These are phyloP conservation scores for Marcusenius ussheri DNA, from an alignment of 2,113 vertebrate species.

Conservation along the genomic window DNA sequence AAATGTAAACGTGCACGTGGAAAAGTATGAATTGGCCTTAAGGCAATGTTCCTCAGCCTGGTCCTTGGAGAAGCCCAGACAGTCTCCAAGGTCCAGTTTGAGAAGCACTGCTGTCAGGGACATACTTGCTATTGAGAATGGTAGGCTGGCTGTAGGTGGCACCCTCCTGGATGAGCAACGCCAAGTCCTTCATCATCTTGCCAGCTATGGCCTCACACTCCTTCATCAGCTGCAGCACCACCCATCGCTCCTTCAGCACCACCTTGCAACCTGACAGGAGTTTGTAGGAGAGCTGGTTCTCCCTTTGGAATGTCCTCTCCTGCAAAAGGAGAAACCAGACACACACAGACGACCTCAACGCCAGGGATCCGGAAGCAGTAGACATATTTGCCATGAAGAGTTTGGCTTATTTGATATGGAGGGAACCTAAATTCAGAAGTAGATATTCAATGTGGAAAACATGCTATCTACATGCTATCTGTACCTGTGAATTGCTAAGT, in stretches of 20 bases:
- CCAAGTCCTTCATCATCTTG: slow-evolving; percentile 78
- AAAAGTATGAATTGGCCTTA: not conserved
- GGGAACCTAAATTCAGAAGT: not conserved
- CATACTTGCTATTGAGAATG: slow-evolving; percentile 77
- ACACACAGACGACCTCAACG: not conserved
- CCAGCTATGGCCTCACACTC: slow-evolving; percentile 86
- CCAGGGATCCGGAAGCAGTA: not conserved
- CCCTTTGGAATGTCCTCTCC: slow-evolving; percentile 56
- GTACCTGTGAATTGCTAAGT: not conserved
- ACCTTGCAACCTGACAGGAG: slow-evolving; percentile 77
- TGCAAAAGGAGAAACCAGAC: not conserved
- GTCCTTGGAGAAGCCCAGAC: not conserved
- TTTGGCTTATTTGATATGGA: not conserved
- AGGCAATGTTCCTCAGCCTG: not conserved
- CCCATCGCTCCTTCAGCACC: slow-evolving; percentile 78
- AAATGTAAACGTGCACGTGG: no score
- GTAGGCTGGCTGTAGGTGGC: slow-evolving; percentile 69
- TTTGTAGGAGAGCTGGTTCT: slow-evolving; percentile 71
- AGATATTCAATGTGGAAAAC: not conserved
- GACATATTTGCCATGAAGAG: not conserved
- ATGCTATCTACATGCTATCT: not conserved
- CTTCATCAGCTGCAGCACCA: slow-evolving; percentile 85
- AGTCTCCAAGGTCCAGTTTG: not conserved
- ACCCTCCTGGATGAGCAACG: slow-evolving; percentile 65
- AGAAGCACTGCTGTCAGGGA: not conserved